Evolutionary conservation across 2,888 invertebrate species (phyloP), one percentile per base, ranked within the genome.

Genomic region (Pyralis farinalis): DNA sequence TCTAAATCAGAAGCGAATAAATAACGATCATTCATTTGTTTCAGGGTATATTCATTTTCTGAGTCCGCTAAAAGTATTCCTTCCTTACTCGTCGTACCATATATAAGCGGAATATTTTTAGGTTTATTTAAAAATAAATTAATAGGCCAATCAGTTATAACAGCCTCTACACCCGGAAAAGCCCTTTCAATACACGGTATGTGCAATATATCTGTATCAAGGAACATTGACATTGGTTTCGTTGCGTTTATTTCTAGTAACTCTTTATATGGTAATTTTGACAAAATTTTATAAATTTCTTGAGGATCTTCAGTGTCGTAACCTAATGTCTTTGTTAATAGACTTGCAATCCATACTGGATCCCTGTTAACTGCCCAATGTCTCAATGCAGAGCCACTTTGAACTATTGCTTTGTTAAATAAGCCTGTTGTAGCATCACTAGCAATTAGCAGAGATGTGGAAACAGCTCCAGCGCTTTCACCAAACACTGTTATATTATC

Each of bases 401-500:
- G 86, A 7, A 82, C 44, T 12, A 88, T 87, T 1, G 69, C 84
- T 63, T 62, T 79, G 4, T 80, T 60, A 46, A 83, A 84, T 6
- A 88, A 53, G 1, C 79, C 85, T 33, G 71, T 51, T 1, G 84
- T 72, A 8, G 60, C 53, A 16, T 77, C 53, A 53, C 78, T 84
- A 5, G 74, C 71, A 40, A 82, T 21, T 8, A 87, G 48, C 11
- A 84, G 40, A 0, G 86, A 74, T 1, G 58, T 49, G 0, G 86
- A 85, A 0, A 73, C 63, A 0, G 65, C 85, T 12, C 87, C 87
- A 36, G 87, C 87, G 38, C 87, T 87, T 58, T 85, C 82, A 4
- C 87, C 87, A 48, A 87, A 87, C 3, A 85, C n/a, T 0, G 87
- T 87, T 1, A 88, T 50, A 55, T 84, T 82, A 25, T 87, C 73